Evolutionary conservation across 35 echinoderm and acorn worm genomes (phyloP).

Genomic region (Acanthaster planci): DNA sequence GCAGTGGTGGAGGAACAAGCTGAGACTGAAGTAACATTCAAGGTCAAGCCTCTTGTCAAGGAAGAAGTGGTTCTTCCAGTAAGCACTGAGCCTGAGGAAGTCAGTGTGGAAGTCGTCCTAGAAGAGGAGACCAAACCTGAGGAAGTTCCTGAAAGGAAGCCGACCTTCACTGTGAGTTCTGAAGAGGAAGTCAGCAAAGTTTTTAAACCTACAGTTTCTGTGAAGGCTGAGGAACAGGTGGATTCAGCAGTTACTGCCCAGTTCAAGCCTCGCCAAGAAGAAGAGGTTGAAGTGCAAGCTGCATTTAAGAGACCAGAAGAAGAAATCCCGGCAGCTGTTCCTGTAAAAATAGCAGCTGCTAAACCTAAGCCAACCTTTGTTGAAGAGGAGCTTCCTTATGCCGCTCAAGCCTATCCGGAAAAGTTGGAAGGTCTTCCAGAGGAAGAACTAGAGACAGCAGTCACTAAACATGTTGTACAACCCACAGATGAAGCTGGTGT

Average conservation of each 20-base stretch:
- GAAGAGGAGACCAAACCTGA: slow-evolving; percentile 22
- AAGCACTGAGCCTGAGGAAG: not conserved
- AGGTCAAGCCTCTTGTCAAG: not conserved
- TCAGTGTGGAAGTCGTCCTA: not conserved
- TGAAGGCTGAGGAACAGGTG: slow-evolving; percentile 3
- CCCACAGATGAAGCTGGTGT: not conserved
- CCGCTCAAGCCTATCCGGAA: not conserved
- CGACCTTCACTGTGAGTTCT: not conserved
- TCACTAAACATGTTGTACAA: not conserved
- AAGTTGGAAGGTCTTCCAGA: not conserved
- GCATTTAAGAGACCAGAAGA: not conserved
- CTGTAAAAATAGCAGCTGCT: not conserved
- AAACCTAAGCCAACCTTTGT: not conserved
- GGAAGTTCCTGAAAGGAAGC: slow-evolving; percentile 20
- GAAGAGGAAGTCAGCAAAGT: slow-evolving; percentile 30
- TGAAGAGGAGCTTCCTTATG: not conserved
- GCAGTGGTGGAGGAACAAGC: not conserved
- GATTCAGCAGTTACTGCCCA: not conserved
- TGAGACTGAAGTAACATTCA: not conserved
- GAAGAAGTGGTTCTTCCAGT: not conserved
- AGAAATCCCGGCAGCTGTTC: not conserved
- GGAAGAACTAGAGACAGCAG: not conserved
- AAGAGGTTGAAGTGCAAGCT: slow-evolving; percentile 19
- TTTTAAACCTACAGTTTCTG: not conserved
- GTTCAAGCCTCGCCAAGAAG: slow-evolving; percentile 6